phyloP scores from a whole-genome alignment of 2,888 invertebrate species.

The Ichneumon xanthorius region DNA sequence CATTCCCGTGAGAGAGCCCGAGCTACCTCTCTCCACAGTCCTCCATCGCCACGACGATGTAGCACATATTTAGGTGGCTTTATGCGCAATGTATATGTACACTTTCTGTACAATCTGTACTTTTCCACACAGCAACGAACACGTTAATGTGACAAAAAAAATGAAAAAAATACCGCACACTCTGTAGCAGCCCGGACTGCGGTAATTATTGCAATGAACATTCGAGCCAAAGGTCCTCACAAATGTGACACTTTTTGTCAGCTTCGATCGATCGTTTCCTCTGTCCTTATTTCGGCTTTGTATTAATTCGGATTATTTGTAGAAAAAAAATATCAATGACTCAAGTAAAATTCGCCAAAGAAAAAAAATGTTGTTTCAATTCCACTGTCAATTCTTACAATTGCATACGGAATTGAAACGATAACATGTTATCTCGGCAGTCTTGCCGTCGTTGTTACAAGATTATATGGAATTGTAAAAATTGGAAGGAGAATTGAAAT shows the following conservation, averaged over 20 bases:
- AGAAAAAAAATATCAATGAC: too few species aligned
- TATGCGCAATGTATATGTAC: constrained; percentile 51
- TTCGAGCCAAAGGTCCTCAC: not conserved
- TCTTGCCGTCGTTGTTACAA: too few species aligned
- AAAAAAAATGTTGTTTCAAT: too few species aligned
- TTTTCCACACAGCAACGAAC: not conserved
- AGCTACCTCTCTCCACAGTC: constrained; percentile 20
- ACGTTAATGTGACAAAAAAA: not conserved
- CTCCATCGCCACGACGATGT: constrained; percentile 31
- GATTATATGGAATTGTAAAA: too few species aligned
- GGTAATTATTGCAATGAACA: not conserved
- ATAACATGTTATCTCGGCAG: too few species aligned
- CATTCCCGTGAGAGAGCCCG: constrained; percentile 46
- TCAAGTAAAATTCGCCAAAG: too few species aligned
- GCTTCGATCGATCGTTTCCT: not conserved
- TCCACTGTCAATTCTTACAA: too few species aligned
- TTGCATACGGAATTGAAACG: too few species aligned
- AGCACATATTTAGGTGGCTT: constrained; percentile 60
- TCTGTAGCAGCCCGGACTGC: not conserved
- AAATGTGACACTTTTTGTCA: not conserved
- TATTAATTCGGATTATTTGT: too few species aligned
- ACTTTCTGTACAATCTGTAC: not conserved
- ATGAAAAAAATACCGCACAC: not conserved
- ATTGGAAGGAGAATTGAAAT: too few species aligned
- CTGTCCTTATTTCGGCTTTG: not conserved